Conservation (phyloP, 2,797 vertebrate species). For the Clarias fuscus region DNA sequence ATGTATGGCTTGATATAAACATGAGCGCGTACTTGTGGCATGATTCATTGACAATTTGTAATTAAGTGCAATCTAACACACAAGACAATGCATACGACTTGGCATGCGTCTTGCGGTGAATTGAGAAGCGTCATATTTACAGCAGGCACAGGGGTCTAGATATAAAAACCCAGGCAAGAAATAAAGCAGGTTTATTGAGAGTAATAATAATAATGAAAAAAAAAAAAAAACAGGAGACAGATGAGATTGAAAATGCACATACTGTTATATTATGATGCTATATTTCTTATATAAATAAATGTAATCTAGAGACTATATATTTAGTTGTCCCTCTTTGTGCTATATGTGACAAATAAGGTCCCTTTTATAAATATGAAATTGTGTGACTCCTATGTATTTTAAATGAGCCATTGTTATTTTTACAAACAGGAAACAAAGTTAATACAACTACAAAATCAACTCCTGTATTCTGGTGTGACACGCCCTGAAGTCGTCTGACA, state of each 20-base stretch:
- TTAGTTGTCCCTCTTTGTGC: not conserved
- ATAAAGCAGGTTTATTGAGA: not conserved
- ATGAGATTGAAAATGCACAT: not conserved
- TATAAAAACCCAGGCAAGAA: not conserved
- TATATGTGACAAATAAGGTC: not conserved
- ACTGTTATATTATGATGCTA: not conserved
- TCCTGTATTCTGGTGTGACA: not conserved
- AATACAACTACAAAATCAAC: not conserved
- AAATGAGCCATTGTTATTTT: not conserved
- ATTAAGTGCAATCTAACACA: not conserved
- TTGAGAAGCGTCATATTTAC: not conserved
- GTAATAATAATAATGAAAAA: not conserved
- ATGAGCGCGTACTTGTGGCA: not conserved
- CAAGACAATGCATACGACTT: not conserved
- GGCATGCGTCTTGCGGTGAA: not conserved
- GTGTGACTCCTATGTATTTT: not conserved
- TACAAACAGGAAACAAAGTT: not conserved
- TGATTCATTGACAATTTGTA: not conserved
- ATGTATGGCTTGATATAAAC: not conserved
- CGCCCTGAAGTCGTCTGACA: not conserved
- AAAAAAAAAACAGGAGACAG: not conserved
- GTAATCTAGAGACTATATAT: not conserved
- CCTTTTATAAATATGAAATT: not conserved
- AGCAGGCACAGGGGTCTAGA: not conserved
- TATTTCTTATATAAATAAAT: not conserved